These are phyloP conservation scores for Pheosia gnoma DNA, from an alignment of 2,888 invertebrate genomes.

Conservation along the genomic window DNA sequence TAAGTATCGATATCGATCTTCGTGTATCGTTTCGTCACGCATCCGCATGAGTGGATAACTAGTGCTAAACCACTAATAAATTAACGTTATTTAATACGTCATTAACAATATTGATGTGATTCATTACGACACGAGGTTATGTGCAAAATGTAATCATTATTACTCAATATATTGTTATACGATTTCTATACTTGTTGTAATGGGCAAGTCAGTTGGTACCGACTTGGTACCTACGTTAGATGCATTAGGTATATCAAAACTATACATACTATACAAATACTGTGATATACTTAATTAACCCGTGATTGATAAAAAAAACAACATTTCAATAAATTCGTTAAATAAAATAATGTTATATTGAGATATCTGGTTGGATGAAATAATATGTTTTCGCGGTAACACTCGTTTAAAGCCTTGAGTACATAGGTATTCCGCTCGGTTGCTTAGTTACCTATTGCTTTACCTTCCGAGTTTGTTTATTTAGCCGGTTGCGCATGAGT, in stretches of 20 bases:
- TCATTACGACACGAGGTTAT: not conserved
- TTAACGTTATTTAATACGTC: not conserved
- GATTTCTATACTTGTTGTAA: too few relatives aligned
- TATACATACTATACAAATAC: too few relatives aligned
- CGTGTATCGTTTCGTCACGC: slow-evolving; percentile 2
- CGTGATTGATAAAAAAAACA: not conserved
- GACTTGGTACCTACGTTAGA: too few relatives aligned
- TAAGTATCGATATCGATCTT: not conserved
- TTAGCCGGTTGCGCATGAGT: slow-evolving; percentile 53
- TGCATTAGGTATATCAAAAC: too few relatives aligned
- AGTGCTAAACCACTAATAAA: not conserved
- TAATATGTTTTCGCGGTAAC: slow-evolving; percentile 10
- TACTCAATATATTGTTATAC: not conserved
- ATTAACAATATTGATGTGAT: not conserved
- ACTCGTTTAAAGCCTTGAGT: slow-evolving; percentile 40
- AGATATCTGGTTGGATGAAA: not conserved
- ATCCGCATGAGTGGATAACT: slow-evolving; percentile 1
- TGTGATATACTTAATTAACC: too few relatives aligned
- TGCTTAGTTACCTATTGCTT: slow-evolving; percentile 39
- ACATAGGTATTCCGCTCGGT: slow-evolving; percentile 46
- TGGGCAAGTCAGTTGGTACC: too few relatives aligned
- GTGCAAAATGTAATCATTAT: not conserved
- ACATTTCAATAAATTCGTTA: not conserved
- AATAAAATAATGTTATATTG: not conserved
- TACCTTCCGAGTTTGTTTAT: slow-evolving; percentile 41